Conservation (phyloP, 2,888 invertebrate species). For the Smittia sp. region DNA sequence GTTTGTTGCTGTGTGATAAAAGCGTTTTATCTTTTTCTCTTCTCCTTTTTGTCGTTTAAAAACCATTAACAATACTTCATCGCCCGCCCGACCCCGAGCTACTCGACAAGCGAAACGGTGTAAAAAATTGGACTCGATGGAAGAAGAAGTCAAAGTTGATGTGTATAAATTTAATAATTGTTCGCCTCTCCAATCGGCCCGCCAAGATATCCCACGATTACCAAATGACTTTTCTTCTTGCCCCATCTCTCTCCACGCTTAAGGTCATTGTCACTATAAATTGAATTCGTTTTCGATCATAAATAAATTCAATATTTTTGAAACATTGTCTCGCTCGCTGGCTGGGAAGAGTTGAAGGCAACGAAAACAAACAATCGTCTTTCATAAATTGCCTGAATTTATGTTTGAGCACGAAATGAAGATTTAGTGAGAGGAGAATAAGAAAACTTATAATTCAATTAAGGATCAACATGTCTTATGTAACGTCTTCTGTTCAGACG, state of each 20-base stretch:
- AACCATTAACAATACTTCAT: conserved; percentile 25
- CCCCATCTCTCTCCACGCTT: neutral
- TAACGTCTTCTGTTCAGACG: neutral
- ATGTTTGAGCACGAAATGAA: neutral
- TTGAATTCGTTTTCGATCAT: neutral
- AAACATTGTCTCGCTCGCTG: neutral
- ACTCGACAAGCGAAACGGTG: conserved; percentile 11
- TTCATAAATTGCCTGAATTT: conserved; percentile 18
- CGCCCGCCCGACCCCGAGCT: neutral
- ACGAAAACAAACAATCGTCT: conserved; percentile 12
- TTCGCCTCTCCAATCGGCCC: neutral
- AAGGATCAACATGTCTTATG: conserved; percentile 14
- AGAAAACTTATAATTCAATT: conserved; percentile 15
- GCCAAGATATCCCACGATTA: conserved; percentile 3
- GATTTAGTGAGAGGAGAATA: neutral
- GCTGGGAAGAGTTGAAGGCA: neutral
- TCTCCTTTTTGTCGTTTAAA: conserved; percentile 24
- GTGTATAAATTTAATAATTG: conserved; percentile 32
- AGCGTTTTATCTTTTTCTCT: conserved; percentile 14
- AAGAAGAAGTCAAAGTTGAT: neutral
- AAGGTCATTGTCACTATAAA: conserved; percentile 32
- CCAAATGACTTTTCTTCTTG: neutral
- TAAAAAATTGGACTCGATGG: conserved; percentile 9
- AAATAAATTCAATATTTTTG: conserved; percentile 7
- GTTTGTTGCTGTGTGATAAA: neutral